A percentile compares a stretch with the other conserved stretches of the same genome.
Evolutionary conservation across 1,140 invertebrate genomes (phyloP).

Genomic region (Centruroides sculpturatus): DNA sequence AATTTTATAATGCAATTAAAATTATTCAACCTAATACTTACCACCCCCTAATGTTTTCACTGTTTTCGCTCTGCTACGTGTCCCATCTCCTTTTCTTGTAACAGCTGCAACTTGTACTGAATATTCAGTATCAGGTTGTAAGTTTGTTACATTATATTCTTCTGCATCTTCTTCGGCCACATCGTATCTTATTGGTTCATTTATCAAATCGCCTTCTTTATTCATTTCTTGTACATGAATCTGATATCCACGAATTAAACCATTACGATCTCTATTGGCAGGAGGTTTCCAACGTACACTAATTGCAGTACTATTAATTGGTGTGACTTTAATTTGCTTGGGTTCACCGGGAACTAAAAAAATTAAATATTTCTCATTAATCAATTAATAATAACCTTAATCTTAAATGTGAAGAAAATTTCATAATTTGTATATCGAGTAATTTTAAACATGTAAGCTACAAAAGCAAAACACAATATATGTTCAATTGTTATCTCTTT

Average conservation of each 20-base stretch:
- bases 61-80: slow-evolving; percentile 60
- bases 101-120: slow-evolving; percentile 68
- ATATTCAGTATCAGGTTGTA: slow-evolving; percentile 87
- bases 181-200: slow-evolving; percentile 40
- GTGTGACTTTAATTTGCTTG: slow-evolving; percentile 65
- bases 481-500: too few species aligned
- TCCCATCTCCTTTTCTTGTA: slow-evolving; percentile 87
- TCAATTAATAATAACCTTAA: too few species aligned
- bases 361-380: too few species aligned
- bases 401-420: too few species aligned
- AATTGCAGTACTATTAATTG: slow-evolving; percentile 85
- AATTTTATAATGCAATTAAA: too few species aligned
- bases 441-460: not conserved
- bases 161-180: slow-evolving; percentile 59
- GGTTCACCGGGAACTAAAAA: slow-evolving; percentile 83
- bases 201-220: slow-evolving; percentile 40
- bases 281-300: slow-evolving; percentile 85
- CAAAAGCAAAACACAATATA: too few species aligned
- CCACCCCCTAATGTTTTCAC: slow-evolving; percentile 78
- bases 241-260: slow-evolving; percentile 92
- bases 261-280: slow-evolving; percentile 74
- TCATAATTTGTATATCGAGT: too few species aligned
- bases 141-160: slow-evolving; percentile 65
- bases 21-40: slow-evolving; percentile 13
- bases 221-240: slow-evolving; percentile 85